These are phyloP conservation scores for Lithophane leautieri DNA, from an alignment of 2,888 invertebrate species.

Conservation along the genomic window DNA sequence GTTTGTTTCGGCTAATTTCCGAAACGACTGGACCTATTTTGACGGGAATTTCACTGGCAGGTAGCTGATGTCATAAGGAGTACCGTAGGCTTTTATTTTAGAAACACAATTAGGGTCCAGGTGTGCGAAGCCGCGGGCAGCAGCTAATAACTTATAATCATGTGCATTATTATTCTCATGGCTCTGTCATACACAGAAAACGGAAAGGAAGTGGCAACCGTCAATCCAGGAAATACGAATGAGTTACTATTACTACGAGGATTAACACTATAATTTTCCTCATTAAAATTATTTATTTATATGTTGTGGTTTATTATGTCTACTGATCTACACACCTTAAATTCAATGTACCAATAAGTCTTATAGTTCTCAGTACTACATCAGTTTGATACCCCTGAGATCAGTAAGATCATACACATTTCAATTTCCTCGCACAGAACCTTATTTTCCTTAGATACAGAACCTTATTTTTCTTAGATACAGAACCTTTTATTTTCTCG, in stretches of 20 bases:
- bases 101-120: no score
- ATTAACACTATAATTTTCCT: conserved; percentile 17
- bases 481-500: conserved; percentile 34
- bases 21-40: no score
- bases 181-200: conserved; percentile 32
- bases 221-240: conserved; percentile 25
- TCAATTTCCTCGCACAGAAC: conserved; percentile 38
- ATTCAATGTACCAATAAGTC: conserved; percentile 15
- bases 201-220: conserved; percentile 15
- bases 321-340: conserved; percentile 1
- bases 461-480: conserved; percentile 29
- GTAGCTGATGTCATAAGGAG: no score
- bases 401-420: conserved; percentile 27
- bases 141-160: conserved; percentile 25
- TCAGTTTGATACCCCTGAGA: conserved; percentile 24
- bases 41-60: no score
- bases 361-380: conserved; percentile 6
- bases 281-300: conserved; percentile 13
- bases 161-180: conserved; percentile 47
- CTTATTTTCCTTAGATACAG: conserved; percentile 25
- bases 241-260: conserved; percentile 5
- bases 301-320: neutral
- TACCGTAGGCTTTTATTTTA: no score
- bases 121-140: no score
- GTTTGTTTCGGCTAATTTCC: no score